Base-by-base conservation (phyloP, 1,140 invertebrate species). In the Antheraea pernyi region DNA sequence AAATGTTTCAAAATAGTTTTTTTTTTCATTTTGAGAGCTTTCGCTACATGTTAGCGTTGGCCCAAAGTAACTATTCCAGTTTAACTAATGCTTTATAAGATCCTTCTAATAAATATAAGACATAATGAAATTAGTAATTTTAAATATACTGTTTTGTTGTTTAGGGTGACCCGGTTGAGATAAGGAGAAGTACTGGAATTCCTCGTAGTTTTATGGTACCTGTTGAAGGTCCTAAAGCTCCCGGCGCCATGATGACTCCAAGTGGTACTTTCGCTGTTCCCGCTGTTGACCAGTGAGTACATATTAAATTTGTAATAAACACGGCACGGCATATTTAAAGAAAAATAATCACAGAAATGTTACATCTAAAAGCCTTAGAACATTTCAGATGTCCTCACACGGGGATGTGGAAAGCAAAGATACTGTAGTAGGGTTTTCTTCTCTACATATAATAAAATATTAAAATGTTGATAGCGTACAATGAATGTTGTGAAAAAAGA, bases 101-200 rank as follows among this genome's bases (percentile, higher is more conserved):
- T 36, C 10, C 7, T 42, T 42, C 39, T 11, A 42, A 10, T 42
- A 42, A 4, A 42, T 42, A 42, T 42, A 42, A 7, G 11, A 42
- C 39, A 42, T 7, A 42, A 7, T 42, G 39, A 42, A 42, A 42
- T 42, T 11, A 9, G 11, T 53, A 53, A n/a, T 53, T 53, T 53
- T 13, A 13, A 13, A 11, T 53, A 16, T 53, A 5, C 5, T 53
- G 46, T 53, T 53, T 53, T 16, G 18, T 59, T 22, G 86, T 78
- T 71, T 19, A 91, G 89, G 79, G 80, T 93, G 95, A 97, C 76
- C 94, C 94, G 16, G 93, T 95, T 65, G 97, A 98, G 85, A 95
- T 98, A 53, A 97, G 97, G 83, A 96, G 98, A 83, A 98, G 97
- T 83, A 99, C 99, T 69, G 99, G 99, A n/a, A 99, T 99, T 83